Base-by-base conservation (phyloP, 2,888 invertebrate genomes). In the Tillus elongatus region DNA sequence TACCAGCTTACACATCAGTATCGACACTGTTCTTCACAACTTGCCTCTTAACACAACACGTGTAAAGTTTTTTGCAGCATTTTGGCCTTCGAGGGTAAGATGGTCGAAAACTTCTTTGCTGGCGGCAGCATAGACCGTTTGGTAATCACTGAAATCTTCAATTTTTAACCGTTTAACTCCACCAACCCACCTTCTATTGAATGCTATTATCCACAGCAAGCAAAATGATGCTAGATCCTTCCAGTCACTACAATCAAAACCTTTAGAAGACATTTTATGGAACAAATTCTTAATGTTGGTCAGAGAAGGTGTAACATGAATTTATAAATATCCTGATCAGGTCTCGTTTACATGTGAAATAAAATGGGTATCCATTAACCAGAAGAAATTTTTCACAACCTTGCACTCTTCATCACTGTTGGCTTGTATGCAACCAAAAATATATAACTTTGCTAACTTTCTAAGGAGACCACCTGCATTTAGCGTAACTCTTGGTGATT, bases 21-120 rank as follows among this genome's bases (percentile, higher is more conserved):
- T n/a, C 8, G 30, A 10, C 8, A 9, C 30, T 9, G n/a, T 29
- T 8, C 30, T 8, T 6, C 30, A 4, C 6, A 29, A 10, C 30
- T 29, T 29, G 30, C 30, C 30, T 11, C 30, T 8, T 29, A 29
- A 29, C 6, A 10, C 30, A 29, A 29, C 12, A 8, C 12, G 4
- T 6, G n/a, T 11, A 10, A 29, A 29, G 6, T 10, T 29, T 29
- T 29, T 6, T 6, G 30, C n/a, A 29, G 12, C n/a, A 8, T 29
- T 6, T 29, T 11, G 8, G 6, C 12, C 30, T 10, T 29, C 12
- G 4, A 10, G 6, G 11, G n/a, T 10, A 4, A 29, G 6, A 10
- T 4, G 6, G n/a, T 29, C n/a, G 6, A n/a, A 11, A 10, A 29
- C n/a, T 6, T 29, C 30, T 29, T 6, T 6, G n/a, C n/a, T 10